Evolutionary conservation across 2,113 vertebrate genomes (phyloP).

Genomic region (Acanthisitta chloris): DNA sequence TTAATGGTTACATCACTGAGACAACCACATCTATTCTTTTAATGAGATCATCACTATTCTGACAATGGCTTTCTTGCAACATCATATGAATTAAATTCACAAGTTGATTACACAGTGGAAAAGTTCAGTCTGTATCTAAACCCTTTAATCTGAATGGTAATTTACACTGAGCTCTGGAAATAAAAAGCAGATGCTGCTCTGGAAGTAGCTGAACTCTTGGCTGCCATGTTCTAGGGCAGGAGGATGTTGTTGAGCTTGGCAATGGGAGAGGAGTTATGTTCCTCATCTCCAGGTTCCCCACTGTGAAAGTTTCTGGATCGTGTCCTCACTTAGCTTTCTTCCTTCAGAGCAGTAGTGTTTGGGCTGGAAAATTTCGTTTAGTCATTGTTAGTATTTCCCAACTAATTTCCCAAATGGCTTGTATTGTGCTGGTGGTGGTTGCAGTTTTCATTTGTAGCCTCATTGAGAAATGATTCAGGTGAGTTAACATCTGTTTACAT

Average conservation of each 20-base stretch:
- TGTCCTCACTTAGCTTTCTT: not conserved
- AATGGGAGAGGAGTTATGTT: not conserved
- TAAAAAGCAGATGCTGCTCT: not conserved
- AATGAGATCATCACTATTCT: not conserved
- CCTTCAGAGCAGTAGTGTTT: not conserved
- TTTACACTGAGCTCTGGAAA: not conserved
- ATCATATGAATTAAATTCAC: not conserved
- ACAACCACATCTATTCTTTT: not conserved
- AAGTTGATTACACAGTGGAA: not conserved
- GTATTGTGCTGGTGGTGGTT: not conserved
- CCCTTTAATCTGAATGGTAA: not conserved
- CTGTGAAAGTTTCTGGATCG: not conserved
- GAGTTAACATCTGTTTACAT: not conserved
- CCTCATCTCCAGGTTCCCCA: not conserved
- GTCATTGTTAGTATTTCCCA: not conserved
- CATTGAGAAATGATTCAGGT: not conserved
- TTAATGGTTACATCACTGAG: not conserved
- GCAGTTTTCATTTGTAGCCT: not conserved
- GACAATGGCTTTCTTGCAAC: not conserved
- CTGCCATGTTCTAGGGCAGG: not conserved
- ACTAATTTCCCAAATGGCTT: not conserved
- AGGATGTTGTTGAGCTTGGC: not conserved
- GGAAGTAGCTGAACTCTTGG: not conserved
- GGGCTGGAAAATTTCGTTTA: not conserved
- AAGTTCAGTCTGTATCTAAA: not conserved